Base-by-base conservation (phyloP, 1,140 invertebrate genomes). In the Hestina assimilis region DNA sequence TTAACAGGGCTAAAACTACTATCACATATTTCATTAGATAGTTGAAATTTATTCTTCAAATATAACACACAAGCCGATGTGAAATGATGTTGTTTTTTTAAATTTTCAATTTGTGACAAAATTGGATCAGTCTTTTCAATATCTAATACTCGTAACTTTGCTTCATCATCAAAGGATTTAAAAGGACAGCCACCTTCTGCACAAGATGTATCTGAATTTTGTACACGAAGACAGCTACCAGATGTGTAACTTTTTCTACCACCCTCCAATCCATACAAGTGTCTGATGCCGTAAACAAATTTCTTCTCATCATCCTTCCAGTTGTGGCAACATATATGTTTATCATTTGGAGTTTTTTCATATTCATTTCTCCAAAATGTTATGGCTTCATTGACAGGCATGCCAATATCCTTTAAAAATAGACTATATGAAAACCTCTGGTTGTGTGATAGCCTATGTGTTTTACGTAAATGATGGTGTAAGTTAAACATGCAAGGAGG, bases 401-500 rank as follows among this genome's bases (percentile, higher is more conserved):
- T 90, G 0, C 93, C 93, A 66, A 92, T 91, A 67, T 93, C 93
- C 89, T 94, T 94, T 12, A 94, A 72, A 80, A 92, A 94, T 4
- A 94, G 76, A 52, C 92, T 93, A 58, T 92, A 93, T 63, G 92
- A 89, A 59, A 94, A 92, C 70, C 95, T 89, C 26, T 94, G 93
- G 61, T 92, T 89, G 73, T 96, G 94, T 46, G 91, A 91, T 20
- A 96, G 77, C 76, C 95, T 92, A 78, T 96, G 94, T 52, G 90
- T 92, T 24, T 83, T 89, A 38, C 90, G 69, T 26, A 96, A 66
- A 38, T 83, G 64, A n/a, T 87, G 70, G 71, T 95, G 93, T 38
- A 95, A 83, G 69, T 93, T 91, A 58, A 91, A 85, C 94, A 95
- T 95, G 75, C 95, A 96, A 0, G 92, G 91, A 12, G 95, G 95